phyloP scores from a whole-genome alignment of 2,113 vertebrate species.

The Halichoeres trimaculatus region DNA sequence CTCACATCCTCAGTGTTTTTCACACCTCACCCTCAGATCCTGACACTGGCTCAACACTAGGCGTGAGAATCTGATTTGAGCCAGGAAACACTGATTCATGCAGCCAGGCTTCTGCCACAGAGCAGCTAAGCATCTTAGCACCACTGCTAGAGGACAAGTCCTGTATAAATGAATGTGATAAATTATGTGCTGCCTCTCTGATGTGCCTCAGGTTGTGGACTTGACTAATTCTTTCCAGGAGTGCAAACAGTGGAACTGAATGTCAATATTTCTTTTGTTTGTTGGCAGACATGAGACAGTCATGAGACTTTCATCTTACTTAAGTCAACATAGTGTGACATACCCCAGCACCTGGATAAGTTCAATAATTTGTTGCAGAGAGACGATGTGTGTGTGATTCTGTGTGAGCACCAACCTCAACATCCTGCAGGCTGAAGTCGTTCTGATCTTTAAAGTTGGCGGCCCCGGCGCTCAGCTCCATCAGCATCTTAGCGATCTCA shows the following conservation, averaged over 20 bases:
- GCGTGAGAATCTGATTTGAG: slow-evolving; percentile 47
- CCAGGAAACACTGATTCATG: slow-evolving; percentile 69
- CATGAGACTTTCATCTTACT: slow-evolving; percentile 7
- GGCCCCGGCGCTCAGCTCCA: slow-evolving; percentile 96
- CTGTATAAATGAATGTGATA: slow-evolving; percentile 26
- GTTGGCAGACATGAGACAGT: slow-evolving; percentile 3
- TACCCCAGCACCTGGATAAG: not conserved
- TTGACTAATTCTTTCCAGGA: slow-evolving; percentile 10
- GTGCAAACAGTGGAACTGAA: slow-evolving; percentile 20
- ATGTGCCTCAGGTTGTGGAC: slow-evolving; percentile 4
- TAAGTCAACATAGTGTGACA: slow-evolving; percentile 16
- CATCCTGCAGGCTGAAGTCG: slow-evolving; percentile 98
- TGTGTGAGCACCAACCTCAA: slow-evolving; percentile 86
- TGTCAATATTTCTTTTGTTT: slow-evolving; percentile 9
- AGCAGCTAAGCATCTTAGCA: slow-evolving; percentile 56
- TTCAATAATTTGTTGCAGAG: not conserved
- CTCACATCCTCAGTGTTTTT: slow-evolving; percentile 72
- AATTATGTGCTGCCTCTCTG: slow-evolving; percentile 11
- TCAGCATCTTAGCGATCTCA: slow-evolving; percentile 99
- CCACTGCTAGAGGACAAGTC: slow-evolving; percentile 31
- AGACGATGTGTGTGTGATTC: not conserved
- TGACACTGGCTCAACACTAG: slow-evolving; percentile 65
- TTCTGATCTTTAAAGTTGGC: slow-evolving; percentile 98
- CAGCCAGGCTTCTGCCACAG: slow-evolving; percentile 39
- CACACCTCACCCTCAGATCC: slow-evolving; percentile 67